Percentiles rank a stretch among this genome's conserved stretches.
Conservation (phyloP, 2,113 vertebrate species). For the Oenanthe melanoleuca region DNA sequence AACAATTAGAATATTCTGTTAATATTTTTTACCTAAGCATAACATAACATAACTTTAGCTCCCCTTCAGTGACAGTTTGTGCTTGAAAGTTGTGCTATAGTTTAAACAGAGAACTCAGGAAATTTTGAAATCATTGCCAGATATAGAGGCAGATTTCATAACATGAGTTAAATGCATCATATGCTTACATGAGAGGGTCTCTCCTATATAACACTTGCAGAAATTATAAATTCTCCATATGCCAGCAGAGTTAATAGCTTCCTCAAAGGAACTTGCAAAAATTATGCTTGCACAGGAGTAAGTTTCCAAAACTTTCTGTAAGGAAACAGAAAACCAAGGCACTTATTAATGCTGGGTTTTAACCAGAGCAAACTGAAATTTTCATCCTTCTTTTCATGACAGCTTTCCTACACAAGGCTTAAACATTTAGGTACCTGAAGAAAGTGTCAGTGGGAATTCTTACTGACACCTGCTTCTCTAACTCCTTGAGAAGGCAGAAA, state of each 20-base stretch:
- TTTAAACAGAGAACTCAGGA: slow-evolving; percentile 43
- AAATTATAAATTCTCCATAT: slow-evolving; percentile 60
- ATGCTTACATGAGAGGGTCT: slow-evolving; percentile 39
- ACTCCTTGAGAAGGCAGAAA: background rate
- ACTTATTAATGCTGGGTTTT: background rate
- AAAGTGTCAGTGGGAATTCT: background rate
- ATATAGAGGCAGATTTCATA: slow-evolving; percentile 51
- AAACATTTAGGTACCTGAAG: background rate
- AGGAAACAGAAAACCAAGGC: background rate
- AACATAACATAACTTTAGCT: background rate
- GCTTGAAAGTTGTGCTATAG: background rate
- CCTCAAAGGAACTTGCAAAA: slow-evolving; percentile 21
- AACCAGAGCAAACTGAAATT: background rate
- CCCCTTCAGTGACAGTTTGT: background rate
- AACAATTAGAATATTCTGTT: slow-evolving; percentile 43
- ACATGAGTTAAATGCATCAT: slow-evolving; percentile 32
- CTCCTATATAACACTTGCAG: slow-evolving; percentile 44
- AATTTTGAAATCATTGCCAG: slow-evolving; percentile 51
- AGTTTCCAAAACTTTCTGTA: slow-evolving; percentile 28
- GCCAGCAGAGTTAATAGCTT: slow-evolving; percentile 38
- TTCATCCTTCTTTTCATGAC: background rate
- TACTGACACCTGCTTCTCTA: background rate
- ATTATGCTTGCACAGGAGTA: background rate
- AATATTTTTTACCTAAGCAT: slow-evolving; percentile 23
- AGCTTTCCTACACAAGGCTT: background rate